phyloP scores from a whole-genome alignment of 2,888 invertebrate species.

The Copidosoma aretas region DNA sequence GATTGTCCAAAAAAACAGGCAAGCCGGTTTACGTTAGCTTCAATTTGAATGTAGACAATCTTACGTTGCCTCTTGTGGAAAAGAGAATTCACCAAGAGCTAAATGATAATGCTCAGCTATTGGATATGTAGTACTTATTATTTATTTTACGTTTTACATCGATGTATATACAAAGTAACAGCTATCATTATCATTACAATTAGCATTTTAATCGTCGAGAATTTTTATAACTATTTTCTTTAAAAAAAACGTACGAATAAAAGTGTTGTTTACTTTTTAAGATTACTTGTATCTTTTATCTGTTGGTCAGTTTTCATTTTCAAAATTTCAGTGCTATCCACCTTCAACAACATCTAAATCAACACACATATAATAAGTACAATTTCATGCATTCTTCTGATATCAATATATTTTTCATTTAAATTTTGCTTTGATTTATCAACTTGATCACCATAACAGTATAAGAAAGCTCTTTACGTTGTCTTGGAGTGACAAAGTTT shows the following conservation, averaged over 20 bases:
- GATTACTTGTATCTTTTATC: background rate
- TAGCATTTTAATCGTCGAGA: slow-evolving; percentile 15
- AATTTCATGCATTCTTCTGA: slow-evolving; percentile 33
- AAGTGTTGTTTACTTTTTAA: slow-evolving; percentile 3
- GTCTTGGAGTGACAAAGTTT: too few relatives aligned
- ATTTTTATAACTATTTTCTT: slow-evolving; percentile 29
- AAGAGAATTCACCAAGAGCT: slow-evolving; percentile 57
- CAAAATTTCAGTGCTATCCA: slow-evolving; percentile 30
- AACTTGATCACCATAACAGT: background rate
- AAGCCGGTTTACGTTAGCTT: slow-evolving; percentile 61
- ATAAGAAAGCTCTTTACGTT: too few relatives aligned
- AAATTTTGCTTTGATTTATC: slow-evolving; percentile 21
- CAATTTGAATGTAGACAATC: slow-evolving; percentile 54
- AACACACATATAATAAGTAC: slow-evolving; percentile 38
- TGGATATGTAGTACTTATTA: slow-evolving; percentile 34
- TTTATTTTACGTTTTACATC: slow-evolving; percentile 13
- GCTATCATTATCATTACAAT: slow-evolving; percentile 1
- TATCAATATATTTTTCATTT: slow-evolving; percentile 35
- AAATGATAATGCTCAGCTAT: slow-evolving; percentile 48
- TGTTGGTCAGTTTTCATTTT: slow-evolving; percentile 24
- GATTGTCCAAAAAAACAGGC: slow-evolving; percentile 56
- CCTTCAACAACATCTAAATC: slow-evolving; percentile 36
- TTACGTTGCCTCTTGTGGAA: slow-evolving; percentile 53
- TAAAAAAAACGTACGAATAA: slow-evolving; percentile 28
- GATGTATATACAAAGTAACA: slow-evolving; percentile 11